phyloP scores from a whole-genome alignment of 2,113 vertebrate genomes.

The Hylia prasina region DNA sequence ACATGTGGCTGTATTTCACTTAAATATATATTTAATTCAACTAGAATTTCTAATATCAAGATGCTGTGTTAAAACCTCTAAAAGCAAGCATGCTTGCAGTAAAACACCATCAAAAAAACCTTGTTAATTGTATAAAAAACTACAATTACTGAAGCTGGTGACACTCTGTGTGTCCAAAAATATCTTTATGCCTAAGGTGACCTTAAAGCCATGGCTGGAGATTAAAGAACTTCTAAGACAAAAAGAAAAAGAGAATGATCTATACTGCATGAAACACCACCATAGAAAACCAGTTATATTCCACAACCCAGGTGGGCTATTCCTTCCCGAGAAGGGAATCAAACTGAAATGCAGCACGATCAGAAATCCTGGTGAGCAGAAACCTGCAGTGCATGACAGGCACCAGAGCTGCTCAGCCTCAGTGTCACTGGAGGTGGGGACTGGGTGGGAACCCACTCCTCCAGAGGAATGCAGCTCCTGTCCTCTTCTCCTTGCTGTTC shows the following conservation, averaged over 20 bases:
- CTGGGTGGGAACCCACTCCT: not conserved
- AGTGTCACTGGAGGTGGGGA: not conserved
- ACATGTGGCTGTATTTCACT: not conserved
- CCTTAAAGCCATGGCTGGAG: not conserved
- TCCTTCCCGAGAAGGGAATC: not conserved
- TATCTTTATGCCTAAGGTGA: not conserved
- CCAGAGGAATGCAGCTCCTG: fast-evolving
- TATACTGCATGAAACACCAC: no score
- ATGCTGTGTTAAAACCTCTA: not conserved
- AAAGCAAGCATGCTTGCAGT: not conserved
- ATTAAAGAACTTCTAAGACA: not conserved
- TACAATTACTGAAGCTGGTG: not conserved
- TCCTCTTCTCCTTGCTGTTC: fast-evolving
- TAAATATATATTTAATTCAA: not conserved
- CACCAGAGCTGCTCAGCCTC: not conserved
- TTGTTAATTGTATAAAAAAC: not conserved
- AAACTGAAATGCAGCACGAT: not conserved
- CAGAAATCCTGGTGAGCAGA: not conserved
- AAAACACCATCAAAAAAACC: not conserved
- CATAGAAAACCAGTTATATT: not conserved
- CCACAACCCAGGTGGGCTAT: not conserved
- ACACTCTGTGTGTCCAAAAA: not conserved
- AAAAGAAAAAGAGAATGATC: not conserved
- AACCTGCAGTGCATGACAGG: not conserved
- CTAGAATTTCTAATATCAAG: not conserved